These are phyloP conservation scores for Hirtodrosophila cameraria DNA, from an alignment of 2,888 invertebrate genomes.

Conservation along the genomic window DNA sequence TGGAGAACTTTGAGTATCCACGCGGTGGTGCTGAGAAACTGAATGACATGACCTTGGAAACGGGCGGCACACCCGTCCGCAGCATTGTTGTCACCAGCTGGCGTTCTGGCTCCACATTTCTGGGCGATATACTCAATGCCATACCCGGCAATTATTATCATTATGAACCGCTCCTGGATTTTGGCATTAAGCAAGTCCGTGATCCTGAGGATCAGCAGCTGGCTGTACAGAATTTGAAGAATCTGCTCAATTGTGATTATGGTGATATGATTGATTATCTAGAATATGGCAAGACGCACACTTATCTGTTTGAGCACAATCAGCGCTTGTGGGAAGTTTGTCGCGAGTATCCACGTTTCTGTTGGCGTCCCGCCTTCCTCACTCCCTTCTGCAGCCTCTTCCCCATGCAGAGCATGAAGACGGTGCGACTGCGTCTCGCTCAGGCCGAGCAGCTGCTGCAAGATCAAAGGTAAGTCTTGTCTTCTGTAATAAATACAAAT, in stretches of 20 bases:
- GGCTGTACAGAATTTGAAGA: slow-evolving; percentile 88
- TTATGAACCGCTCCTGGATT: slow-evolving; percentile 94
- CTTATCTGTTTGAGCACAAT: slow-evolving; percentile 93
- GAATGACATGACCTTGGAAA: slow-evolving; percentile 88
- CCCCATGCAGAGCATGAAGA: slow-evolving; percentile 95
- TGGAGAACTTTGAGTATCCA: slow-evolving; percentile 87
- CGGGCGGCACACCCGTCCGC: slow-evolving; percentile 88
- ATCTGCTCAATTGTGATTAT: slow-evolving; percentile 91
- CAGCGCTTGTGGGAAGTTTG: slow-evolving; percentile 93
- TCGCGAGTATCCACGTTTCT: slow-evolving; percentile 87
- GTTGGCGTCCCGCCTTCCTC: slow-evolving; percentile 90
- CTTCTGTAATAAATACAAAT: too few species aligned
- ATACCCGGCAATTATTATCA: slow-evolving; percentile 95
- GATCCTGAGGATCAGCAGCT: slow-evolving; percentile 88
- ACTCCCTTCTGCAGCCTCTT: slow-evolving; percentile 92
- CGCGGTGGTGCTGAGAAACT: slow-evolving; percentile 86
- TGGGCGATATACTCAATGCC: slow-evolving; percentile 93
- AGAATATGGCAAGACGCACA: slow-evolving; percentile 90
- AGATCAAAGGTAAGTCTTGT: slow-evolving; percentile 87
- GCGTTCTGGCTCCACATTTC: slow-evolving; percentile 95
- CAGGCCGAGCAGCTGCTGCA: slow-evolving; percentile 89
- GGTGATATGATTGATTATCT: slow-evolving; percentile 90
- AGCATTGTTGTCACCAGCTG: slow-evolving; percentile 94
- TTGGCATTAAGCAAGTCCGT: slow-evolving; percentile 92
- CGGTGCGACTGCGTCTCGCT: slow-evolving; percentile 90